Evolutionary conservation across 2,797 vertebrate species (phyloP), one percentile per base, ranked within the genome.

Genomic region (Bradypus variegatus): DNA sequence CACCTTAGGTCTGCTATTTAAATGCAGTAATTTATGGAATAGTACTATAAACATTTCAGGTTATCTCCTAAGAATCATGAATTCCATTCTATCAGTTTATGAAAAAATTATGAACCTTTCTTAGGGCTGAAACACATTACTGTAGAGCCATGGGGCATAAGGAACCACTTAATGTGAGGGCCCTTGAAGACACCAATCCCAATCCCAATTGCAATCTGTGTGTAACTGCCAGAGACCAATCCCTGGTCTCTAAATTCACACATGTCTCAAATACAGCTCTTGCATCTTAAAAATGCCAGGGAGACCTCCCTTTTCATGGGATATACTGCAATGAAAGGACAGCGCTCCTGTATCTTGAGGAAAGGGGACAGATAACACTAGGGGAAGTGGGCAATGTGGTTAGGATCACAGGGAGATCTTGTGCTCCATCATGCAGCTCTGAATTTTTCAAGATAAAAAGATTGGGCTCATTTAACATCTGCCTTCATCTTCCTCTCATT

Each of bases 401-500:
- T 19, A 78, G 81, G 33, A 48, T 60, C 41, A 77, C 79, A 72
- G 58, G 65, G 15, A 77, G 25, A 45, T 82, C 62, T 15, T 69
- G 25, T 36, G 70, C 36, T 58, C 18, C 33, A 16, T 25, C 64
- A 36, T 2, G 1, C 7, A 53, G 45, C 62, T 93, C 84, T 88
- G 27, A 67, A 55, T 16, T 87, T 86, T 72, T 77, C 86, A 92
- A 86, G 81, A 87, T 58, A 48, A 67, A 86, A 89, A 76, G 53
- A 73, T 11, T 6, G n/a, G 21, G 53, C 14, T 80, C 77, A 62
- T 89, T 50, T 77, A 84, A 75, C 78, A 70, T 55, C 36, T 86
- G 67, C 38, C 67, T 92, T 80, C 38, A 19, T 78, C 84, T 73
- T 93, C 55, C 58, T 91, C 13, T 87, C 64, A 62, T 41, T 78